Conservation (phyloP, 2,113 vertebrate species). For the Polypterus bichir region DNA sequence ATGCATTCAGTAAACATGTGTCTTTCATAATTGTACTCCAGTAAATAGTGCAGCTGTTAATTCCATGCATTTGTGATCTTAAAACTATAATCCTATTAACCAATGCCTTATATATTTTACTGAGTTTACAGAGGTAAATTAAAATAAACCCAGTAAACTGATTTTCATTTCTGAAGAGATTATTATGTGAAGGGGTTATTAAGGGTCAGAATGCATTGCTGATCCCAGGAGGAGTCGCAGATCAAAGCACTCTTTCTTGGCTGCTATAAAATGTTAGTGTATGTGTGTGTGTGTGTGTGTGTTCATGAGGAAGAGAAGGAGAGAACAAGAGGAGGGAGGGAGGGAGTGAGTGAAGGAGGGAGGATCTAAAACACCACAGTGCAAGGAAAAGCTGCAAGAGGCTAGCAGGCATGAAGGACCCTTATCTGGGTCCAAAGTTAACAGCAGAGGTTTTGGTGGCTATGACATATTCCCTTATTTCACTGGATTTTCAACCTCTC, state of each 20-base stretch:
- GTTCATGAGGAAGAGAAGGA: neutral
- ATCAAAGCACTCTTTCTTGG: neutral
- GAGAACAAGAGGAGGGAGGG: too few species aligned
- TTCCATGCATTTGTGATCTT: too few species aligned
- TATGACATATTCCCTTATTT: constrained; percentile 2
- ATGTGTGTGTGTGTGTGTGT: neutral
- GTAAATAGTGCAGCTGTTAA: too few species aligned
- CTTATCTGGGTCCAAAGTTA: neutral
- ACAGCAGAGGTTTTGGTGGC: neutral
- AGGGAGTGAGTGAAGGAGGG: too few species aligned
- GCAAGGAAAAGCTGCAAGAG: neutral
- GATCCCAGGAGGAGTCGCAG: neutral
- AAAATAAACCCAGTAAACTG: constrained; percentile 7
- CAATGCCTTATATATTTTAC: too few species aligned
- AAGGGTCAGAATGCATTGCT: neutral
- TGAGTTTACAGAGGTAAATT: constrained; percentile 8
- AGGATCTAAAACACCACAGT: neutral
- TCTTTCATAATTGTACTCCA: too few species aligned
- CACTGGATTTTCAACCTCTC: neutral
- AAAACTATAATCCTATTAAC: too few species aligned
- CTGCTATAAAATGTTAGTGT: constrained; percentile 1
- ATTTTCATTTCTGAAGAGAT: too few species aligned
- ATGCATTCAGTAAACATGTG: too few species aligned
- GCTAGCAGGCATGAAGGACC: neutral
- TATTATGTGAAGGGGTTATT: too few species aligned